Conservation (phyloP, 2,113 vertebrate genomes). For the Poeciliopsis occidentalis region DNA sequence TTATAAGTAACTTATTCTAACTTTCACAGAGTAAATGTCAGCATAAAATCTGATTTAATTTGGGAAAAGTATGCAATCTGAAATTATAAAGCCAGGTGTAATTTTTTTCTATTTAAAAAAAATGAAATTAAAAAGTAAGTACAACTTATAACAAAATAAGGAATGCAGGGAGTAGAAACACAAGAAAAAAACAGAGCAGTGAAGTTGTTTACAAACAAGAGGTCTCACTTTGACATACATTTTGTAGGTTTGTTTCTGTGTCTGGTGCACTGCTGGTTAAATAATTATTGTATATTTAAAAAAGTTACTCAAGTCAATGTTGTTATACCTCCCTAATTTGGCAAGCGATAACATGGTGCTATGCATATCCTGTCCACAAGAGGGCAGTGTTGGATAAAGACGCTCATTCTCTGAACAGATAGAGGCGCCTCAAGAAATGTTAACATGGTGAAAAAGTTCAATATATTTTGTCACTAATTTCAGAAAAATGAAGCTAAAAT, state of each 20-base stretch:
- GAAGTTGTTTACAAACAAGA: background rate
- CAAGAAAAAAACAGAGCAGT: background rate
- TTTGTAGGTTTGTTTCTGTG: background rate
- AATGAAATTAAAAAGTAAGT: too few species aligned
- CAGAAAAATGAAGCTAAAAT: background rate
- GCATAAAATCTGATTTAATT: too few species aligned
- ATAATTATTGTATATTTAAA: too few species aligned
- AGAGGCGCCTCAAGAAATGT: background rate
- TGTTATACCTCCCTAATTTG: background rate
- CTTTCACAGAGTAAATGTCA: too few species aligned
- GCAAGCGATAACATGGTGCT: background rate
- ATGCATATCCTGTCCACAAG: conserved; percentile 38
- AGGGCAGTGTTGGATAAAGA: conserved; percentile 43
- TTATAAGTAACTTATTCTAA: too few species aligned
- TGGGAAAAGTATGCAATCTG: too few species aligned
- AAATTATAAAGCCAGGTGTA: too few species aligned
- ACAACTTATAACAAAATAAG: too few species aligned
- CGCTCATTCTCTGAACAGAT: background rate
- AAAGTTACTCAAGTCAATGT: too few species aligned
- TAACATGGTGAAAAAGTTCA: background rate
- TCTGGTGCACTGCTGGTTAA: too few species aligned
- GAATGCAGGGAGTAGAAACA: too few species aligned
- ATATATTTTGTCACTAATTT: background rate
- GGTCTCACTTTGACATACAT: background rate
- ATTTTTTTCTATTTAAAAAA: too few species aligned